Conservation (phyloP, 2,888 invertebrate species). For the Lymantria dispar region DNA sequence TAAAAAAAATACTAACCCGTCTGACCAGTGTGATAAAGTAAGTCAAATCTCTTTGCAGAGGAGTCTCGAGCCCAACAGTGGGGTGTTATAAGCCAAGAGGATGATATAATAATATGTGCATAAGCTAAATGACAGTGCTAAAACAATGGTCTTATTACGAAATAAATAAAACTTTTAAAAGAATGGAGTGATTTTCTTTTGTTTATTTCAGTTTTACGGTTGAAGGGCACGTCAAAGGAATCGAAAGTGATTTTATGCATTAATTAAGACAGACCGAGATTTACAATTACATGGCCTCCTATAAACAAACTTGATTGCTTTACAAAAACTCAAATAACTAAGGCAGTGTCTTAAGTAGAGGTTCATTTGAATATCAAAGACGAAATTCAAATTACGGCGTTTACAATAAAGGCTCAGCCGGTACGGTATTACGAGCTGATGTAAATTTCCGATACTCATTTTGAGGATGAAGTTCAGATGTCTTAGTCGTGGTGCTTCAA, state of each 20-base stretch:
- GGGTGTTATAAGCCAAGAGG: no score
- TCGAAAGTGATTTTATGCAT: constrained; percentile 70
- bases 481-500: constrained; percentile 63
- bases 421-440: constrained; percentile 79
- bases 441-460: constrained; percentile 82
- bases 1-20: no score
- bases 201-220: constrained; percentile 55
- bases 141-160: no score
- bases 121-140: no score
- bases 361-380: constrained; percentile 82
- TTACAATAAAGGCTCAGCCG: constrained; percentile 80
- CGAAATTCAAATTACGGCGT: constrained; percentile 81
- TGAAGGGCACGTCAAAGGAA: constrained; percentile 55
- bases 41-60: no score
- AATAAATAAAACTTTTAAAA: constrained; percentile 32
- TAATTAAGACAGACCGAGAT: constrained; percentile 79
- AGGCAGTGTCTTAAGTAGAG: constrained; percentile 81
- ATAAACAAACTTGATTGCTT: constrained; percentile 83
- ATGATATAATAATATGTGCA: no score
- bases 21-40: no score
- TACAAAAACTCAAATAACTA: constrained; percentile 83
- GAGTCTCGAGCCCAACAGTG: no score
- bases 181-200: constrained; percentile 41
- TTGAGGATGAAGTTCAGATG: constrained; percentile 74
- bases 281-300: constrained; percentile 77